These are phyloP conservation scores for Tetragnatha versicolor DNA, from an alignment of 1,140 invertebrate genomes.

Conservation along the genomic window DNA sequence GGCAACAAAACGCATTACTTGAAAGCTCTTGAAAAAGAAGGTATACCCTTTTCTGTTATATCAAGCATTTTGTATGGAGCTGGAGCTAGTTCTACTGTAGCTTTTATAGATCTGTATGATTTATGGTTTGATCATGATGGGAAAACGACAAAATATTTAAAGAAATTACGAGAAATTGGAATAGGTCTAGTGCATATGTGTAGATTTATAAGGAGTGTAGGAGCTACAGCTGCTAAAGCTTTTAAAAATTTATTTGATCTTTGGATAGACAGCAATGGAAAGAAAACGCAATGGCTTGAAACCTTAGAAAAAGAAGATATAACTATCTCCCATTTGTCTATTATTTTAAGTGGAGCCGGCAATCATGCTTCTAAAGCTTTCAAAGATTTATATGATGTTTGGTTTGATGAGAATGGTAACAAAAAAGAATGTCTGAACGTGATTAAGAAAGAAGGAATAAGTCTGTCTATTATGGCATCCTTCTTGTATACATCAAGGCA, in stretches of 20 bases:
- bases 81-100: not conserved
- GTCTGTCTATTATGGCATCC: no score
- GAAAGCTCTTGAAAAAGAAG: not conserved
- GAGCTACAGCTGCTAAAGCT: not conserved
- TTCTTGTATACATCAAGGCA: no score
- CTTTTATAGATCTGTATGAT: constrained; percentile 18
- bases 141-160: not conserved
- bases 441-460: no score
- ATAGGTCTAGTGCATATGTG: not conserved
- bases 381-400: no score
- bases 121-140: not conserved
- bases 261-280: not conserved
- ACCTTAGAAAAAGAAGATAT: not conserved
- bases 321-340: not conserved
- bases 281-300: not conserved
- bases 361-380: no score
- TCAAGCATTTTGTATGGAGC: not conserved
- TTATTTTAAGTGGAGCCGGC: not conserved
- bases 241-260: constrained; percentile 15
- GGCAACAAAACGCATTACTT: constrained; percentile 7
- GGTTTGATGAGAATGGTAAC: no score
- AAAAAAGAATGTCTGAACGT: no score
- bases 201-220: constrained; percentile 10
- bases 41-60: not conserved
- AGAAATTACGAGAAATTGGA: not conserved